These are phyloP conservation scores for Drosophila gunungcola DNA, from an alignment of 1,140 invertebrate genomes.

Conservation along the genomic window DNA sequence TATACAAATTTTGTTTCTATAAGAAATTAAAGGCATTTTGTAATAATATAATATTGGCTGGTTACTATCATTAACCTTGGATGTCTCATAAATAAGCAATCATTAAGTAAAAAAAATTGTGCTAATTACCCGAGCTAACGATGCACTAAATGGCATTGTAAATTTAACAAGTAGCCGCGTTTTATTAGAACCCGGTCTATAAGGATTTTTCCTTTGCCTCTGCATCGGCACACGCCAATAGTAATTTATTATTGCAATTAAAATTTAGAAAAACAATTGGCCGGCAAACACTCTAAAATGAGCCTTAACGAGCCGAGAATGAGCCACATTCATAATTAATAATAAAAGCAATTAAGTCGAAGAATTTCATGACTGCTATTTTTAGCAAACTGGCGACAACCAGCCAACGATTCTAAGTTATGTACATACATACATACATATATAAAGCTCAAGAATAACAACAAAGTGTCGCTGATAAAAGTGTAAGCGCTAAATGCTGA, in stretches of 20 bases:
- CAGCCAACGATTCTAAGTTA: conserved; percentile 22
- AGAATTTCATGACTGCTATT: conserved; percentile 36
- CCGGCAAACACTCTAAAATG: conserved; percentile 28
- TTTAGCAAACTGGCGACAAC: conserved; percentile 31
- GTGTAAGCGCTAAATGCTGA: conserved; percentile 17
- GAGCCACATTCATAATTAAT: conserved; percentile 38
- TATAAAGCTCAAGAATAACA: conserved; percentile 17
- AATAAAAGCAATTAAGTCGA: conserved; percentile 31
- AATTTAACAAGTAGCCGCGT: conserved; percentile 26
- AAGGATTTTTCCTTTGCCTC: conserved; percentile 11
- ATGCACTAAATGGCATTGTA: conserved; percentile 6
- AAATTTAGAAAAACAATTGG: conserved; percentile 14
- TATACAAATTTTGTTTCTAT: too few relatives aligned
- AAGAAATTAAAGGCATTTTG: too few relatives aligned
- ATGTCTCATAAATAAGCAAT: not conserved
- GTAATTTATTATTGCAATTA: conserved; percentile 31
- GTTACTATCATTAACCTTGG: not conserved
- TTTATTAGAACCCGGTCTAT: conserved; percentile 14
- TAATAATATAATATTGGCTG: not conserved
- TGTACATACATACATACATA: too few relatives aligned
- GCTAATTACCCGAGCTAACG: not conserved
- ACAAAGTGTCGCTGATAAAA: conserved; percentile 38
- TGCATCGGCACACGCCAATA: conserved; percentile 35
- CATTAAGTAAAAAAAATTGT: not conserved
- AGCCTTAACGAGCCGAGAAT: conserved; percentile 26